Evolutionary conservation across 2,888 invertebrate genomes (phyloP).

Genomic region (Agrochola litura): DNA sequence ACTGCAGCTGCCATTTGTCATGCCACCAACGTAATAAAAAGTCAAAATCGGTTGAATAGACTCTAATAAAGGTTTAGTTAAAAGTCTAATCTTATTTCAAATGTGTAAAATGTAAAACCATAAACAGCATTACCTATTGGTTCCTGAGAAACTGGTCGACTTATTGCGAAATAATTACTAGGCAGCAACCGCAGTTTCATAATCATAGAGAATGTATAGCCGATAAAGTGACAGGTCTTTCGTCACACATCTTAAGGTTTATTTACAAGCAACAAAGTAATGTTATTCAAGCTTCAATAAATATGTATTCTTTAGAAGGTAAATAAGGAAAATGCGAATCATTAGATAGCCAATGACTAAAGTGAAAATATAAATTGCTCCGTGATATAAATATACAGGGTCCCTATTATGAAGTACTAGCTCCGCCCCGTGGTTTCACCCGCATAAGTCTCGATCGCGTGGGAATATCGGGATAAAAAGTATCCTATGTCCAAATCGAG

Average conservation of each 20-base stretch:
- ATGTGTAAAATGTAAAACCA: background rate
- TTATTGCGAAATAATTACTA: slow-evolving; percentile 22
- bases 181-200: slow-evolving; percentile 8
- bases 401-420: too few relatives aligned
- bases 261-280: background rate
- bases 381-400: slow-evolving; percentile 1
- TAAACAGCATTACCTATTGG: background rate
- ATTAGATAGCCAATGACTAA: slow-evolving; percentile 6
- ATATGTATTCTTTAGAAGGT: slow-evolving; percentile 14
- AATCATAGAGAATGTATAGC: slow-evolving; percentile 9
- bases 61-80: too few relatives aligned
- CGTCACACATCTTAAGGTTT: background rate
- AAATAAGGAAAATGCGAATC: slow-evolving; percentile 35
- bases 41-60: too few relatives aligned
- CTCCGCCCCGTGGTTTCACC: too few relatives aligned
- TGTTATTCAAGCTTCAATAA: background rate
- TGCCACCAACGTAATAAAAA: too few relatives aligned
- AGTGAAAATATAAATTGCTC: too few relatives aligned
- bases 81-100: too few relatives aligned
- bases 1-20: too few relatives aligned
- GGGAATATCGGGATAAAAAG: too few relatives aligned
- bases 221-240: slow-evolving; percentile 14
- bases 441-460: too few relatives aligned
- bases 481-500: too few relatives aligned
- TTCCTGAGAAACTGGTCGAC: background rate